Conservation (phyloP, 2,797 vertebrate genomes). For the Semotilus atromaculatus region DNA sequence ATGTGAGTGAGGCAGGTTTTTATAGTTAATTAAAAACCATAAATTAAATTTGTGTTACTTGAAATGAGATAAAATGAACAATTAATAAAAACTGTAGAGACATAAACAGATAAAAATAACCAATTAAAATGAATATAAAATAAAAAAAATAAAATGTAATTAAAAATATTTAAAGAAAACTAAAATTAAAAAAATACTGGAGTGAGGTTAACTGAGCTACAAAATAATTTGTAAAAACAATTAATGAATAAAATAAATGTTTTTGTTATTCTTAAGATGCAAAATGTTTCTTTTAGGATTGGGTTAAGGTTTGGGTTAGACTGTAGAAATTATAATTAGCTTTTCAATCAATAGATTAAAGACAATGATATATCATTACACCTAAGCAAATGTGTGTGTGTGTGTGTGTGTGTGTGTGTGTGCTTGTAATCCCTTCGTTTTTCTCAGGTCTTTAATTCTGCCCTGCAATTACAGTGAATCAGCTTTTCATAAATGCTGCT, state of each 20-base stretch:
- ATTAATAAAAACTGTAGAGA: background rate
- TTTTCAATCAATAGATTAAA: background rate
- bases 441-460: constrained; percentile 15
- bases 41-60: background rate
- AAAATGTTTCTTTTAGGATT: background rate
- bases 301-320: background rate
- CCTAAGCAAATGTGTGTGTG: background rate
- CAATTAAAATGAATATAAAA: too few species aligned
- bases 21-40: background rate
- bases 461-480: constrained; percentile 1
- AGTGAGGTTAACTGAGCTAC: background rate
- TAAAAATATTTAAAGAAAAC: background rate
- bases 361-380: background rate
- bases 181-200: background rate
- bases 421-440: constrained; percentile 1
- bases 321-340: background rate
- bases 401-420: background rate
- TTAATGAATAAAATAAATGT: background rate
- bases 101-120: background rate
- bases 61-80: background rate
- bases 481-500: constrained; percentile 16
- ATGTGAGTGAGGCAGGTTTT: background rate
- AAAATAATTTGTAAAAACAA: background rate
- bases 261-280: background rate
- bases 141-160: too few species aligned